phyloP scores from a whole-genome alignment of 2,888 invertebrate genomes.

The Patella caerulea region DNA sequence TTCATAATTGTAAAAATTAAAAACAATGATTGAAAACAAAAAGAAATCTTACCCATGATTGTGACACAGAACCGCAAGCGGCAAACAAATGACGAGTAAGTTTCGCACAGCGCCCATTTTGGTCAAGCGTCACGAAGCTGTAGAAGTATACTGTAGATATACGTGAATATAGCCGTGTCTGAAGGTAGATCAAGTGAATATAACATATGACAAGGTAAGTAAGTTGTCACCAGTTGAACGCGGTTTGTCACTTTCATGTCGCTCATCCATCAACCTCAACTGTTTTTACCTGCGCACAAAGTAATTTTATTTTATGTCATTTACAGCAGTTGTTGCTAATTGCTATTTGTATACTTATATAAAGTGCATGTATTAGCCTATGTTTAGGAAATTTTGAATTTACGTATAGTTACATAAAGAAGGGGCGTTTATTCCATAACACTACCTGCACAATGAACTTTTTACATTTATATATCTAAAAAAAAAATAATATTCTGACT shows the following conservation, averaged over 20 bases:
- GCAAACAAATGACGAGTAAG: conserved; percentile 4
- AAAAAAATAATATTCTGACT: too few species aligned
- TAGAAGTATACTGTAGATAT: too few species aligned
- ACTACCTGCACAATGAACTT: too few species aligned
- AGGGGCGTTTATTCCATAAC: too few species aligned
- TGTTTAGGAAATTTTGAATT: too few species aligned
- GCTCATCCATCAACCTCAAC: conserved; percentile 2
- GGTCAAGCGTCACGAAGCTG: neutral
- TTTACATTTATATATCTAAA: too few species aligned
- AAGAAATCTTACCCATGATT: neutral
- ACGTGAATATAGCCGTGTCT: too few species aligned
- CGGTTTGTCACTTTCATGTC: conserved; percentile 2
- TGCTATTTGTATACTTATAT: too few species aligned
- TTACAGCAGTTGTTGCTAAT: neutral
- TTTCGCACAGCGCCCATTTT: neutral
- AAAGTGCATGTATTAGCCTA: too few species aligned
- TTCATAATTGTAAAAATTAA: neutral
- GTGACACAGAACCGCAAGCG: neutral
- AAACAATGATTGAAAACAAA: neutral
- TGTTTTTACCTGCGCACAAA: conserved; percentile 1
- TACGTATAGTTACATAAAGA: too few species aligned
- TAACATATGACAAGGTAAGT: neutral
- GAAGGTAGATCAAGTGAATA: too few species aligned
- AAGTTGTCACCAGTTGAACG: conserved; percentile 1
- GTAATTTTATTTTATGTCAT: neutral